These are phyloP conservation scores for Otus sunia DNA, from an alignment of 2,113 vertebrate genomes.

Conservation along the genomic window DNA sequence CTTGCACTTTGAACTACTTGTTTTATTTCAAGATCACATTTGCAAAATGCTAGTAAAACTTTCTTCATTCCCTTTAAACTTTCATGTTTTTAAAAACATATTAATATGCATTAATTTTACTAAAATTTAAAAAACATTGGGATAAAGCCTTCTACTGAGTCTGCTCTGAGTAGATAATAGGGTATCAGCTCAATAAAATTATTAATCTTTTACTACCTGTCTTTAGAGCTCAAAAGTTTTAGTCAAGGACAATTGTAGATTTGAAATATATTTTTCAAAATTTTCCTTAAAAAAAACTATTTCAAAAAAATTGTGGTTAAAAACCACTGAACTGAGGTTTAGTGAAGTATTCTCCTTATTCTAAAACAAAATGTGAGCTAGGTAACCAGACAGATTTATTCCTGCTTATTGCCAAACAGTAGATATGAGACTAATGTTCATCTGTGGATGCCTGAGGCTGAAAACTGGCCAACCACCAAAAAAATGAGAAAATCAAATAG, in stretches of 20 bases:
- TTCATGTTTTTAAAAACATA: not conserved
- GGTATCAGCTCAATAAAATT: not conserved
- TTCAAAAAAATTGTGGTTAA: not conserved
- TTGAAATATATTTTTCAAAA: not conserved
- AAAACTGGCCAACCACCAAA: not conserved
- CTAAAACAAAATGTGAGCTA: not conserved
- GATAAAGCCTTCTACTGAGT: not conserved
- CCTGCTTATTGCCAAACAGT: accelerated
- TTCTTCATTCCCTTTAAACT: not conserved
- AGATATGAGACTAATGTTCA: not conserved
- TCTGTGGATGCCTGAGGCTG: not conserved
- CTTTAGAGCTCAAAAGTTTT: not conserved
- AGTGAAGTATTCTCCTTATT: not conserved
- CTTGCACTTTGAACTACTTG: not conserved
- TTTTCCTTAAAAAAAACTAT: not conserved
- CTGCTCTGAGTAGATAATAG: not conserved
- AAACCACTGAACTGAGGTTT: not conserved
- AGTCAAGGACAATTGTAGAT: not conserved
- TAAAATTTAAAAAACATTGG: not conserved
- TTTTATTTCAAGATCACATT: not conserved
- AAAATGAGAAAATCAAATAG: not conserved
- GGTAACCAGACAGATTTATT: not conserved
- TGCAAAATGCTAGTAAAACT: not conserved
- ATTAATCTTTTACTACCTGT: not conserved
- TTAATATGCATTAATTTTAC: not conserved